Evolutionary conservation across 2,888 invertebrate species (phyloP).

Genomic region (Crocallis elinguaria): DNA sequence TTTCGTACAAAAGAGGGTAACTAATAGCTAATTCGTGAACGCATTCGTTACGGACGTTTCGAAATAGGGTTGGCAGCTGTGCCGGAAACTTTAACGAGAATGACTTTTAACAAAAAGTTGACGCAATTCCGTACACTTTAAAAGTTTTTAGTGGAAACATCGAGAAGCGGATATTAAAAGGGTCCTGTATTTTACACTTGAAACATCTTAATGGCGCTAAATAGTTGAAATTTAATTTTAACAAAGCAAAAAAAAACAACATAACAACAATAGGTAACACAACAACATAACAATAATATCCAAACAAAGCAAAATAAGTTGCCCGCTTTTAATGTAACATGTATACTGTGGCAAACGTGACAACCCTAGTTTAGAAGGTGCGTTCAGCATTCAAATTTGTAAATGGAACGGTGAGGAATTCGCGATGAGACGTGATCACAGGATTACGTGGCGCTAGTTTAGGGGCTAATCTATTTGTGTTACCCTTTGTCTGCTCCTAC

Average conservation of each 20-base stretch:
- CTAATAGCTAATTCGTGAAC: slow-evolving; percentile 57
- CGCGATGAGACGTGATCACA: slow-evolving; percentile 18
- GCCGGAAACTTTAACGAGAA: not conserved
- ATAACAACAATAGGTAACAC: too few species aligned
- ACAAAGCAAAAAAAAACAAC: too few species aligned
- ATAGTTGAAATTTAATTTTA: too few species aligned
- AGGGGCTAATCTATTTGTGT: slow-evolving; percentile 10
- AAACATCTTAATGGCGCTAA: too few species aligned
- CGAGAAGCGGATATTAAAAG: too few species aligned
- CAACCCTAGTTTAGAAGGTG: slow-evolving; percentile 3
- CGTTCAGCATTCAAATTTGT: slow-evolving; percentile 31
- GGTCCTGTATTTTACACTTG: too few species aligned
- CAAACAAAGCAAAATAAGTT: not conserved
- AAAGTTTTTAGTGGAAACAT: too few species aligned
- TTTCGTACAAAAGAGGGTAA: slow-evolving; percentile 43
- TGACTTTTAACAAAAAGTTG: too few species aligned
- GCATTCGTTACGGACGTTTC: slow-evolving; percentile 47
- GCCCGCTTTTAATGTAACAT: too few species aligned
- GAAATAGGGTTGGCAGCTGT: slow-evolving; percentile 4
- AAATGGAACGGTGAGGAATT: slow-evolving; percentile 27
- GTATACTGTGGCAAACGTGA: not conserved
- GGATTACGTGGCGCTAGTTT: slow-evolving; percentile 13
- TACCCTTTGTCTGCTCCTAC: not conserved
- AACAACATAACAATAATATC: too few species aligned
- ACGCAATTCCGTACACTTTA: too few species aligned